Conservation (phyloP, 2,797 vertebrate species). For the Gymnodraco acuticeps region DNA sequence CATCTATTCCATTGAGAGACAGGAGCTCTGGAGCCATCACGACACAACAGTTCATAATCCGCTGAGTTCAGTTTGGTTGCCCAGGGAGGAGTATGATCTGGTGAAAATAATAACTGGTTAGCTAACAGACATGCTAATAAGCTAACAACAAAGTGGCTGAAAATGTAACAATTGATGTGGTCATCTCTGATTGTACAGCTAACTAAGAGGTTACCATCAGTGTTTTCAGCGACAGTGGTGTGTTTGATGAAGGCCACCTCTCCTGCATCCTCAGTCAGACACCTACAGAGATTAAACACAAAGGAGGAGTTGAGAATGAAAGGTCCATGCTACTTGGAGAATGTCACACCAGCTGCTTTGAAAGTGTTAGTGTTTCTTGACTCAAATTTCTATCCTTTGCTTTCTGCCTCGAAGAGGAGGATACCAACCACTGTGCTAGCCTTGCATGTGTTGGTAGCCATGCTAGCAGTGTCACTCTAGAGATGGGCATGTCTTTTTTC, state of each 20-base stretch:
- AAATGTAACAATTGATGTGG: neutral
- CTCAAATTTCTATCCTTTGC: neutral
- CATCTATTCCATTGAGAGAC: constrained; percentile 87
- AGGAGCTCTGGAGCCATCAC: constrained; percentile 82
- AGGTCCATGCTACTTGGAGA: neutral
- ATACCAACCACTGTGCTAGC: neutral
- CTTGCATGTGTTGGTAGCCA: neutral
- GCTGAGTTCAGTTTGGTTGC: constrained; percentile 69
- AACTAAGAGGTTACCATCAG: constrained; percentile 79
- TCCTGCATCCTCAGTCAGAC: constrained; percentile 86
- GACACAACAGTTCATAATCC: constrained; percentile 91
- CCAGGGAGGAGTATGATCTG: constrained; percentile 85
- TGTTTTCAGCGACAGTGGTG: constrained; percentile 88
- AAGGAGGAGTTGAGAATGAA: neutral
- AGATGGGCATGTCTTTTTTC: neutral
- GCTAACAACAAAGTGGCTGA: neutral
- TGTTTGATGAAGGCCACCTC: constrained; percentile 92
- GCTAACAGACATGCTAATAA: neutral
- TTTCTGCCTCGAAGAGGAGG: neutral
- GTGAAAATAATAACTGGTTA: neutral
- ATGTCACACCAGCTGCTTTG: neutral
- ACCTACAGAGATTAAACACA: constrained; percentile 78
- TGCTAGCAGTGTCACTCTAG: neutral
- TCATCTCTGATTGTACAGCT: neutral
- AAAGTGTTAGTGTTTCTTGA: neutral